A percentile compares a stretch with the other conserved stretches of the same genome.
Evolutionary conservation across 35 echinoderm and acorn worm genomes (phyloP).

Genomic region (Holothuria glaberrima): DNA sequence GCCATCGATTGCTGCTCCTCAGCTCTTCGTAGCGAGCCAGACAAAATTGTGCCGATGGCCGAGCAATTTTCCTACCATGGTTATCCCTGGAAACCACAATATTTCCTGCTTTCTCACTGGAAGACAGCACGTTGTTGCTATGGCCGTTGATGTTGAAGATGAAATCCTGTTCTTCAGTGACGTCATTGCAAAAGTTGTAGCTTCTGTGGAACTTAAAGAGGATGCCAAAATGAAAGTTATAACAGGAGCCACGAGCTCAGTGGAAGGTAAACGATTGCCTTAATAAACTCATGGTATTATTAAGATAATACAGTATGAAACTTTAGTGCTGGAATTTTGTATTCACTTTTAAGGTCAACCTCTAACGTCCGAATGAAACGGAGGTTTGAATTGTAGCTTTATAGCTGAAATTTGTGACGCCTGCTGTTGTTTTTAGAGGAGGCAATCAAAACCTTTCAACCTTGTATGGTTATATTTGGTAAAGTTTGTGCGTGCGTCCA

Average conservation of each 20-base stretch:
- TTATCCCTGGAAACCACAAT: not conserved
- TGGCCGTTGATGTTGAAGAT: conserved; percentile 68
- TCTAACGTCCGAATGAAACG: too few relatives aligned
- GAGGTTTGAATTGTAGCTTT: too few relatives aligned
- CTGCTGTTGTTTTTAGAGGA: too few relatives aligned
- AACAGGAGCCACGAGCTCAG: conserved; percentile 61
- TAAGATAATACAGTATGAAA: too few relatives aligned
- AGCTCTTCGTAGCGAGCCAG: conserved; percentile 60
- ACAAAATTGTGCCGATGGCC: conserved; percentile 78
- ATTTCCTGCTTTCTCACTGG: conserved; percentile 69
- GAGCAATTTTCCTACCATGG: conserved; percentile 72
- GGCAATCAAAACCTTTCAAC: too few relatives aligned
- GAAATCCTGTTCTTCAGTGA: conserved; percentile 79
- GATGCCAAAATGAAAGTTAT: conserved; percentile 43
- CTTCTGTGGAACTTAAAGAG: conserved; percentile 38
- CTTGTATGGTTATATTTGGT: too few relatives aligned
- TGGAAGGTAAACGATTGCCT: conserved; percentile 70
- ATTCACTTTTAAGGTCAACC: too few relatives aligned
- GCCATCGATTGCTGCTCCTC: conserved; percentile 57
- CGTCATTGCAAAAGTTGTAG: conserved; percentile 39
- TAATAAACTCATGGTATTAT: too few relatives aligned
- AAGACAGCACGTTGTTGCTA: conserved; percentile 56
- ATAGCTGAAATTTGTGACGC: too few relatives aligned
- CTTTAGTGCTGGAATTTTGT: too few relatives aligned
- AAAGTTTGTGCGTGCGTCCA: too few relatives aligned